Conservation (phyloP, 1,140 invertebrate genomes). For the Samia ricini region DNA sequence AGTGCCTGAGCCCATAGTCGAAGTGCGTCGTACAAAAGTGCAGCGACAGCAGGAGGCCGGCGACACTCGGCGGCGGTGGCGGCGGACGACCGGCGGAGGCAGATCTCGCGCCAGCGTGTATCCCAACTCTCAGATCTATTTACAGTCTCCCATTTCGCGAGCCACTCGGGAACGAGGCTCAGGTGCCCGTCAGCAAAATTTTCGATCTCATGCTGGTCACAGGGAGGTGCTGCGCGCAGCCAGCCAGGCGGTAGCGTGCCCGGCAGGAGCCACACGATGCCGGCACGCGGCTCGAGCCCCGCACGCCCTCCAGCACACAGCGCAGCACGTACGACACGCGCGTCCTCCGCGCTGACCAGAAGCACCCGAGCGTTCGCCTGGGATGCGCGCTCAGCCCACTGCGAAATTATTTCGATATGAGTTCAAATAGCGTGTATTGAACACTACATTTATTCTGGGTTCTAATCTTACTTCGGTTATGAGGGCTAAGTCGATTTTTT, state of each 20-base stretch:
- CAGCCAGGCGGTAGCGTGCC: constrained; percentile 11
- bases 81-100: not conserved
- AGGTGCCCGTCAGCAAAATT: constrained; percentile 14
- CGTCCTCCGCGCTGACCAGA: constrained; percentile 45
- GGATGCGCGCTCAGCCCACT: constrained; percentile 37
- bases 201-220: constrained; percentile 21
- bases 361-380: constrained; percentile 35
- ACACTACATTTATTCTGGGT: not conserved
- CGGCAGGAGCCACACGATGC: constrained; percentile 35
- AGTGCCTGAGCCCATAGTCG: constrained; percentile 44
- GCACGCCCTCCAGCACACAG: constrained; percentile 41
- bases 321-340: constrained; percentile 38
- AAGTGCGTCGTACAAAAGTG: constrained; percentile 51
- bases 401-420: not conserved
- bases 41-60: constrained; percentile 10
- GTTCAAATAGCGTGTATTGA: not conserved
- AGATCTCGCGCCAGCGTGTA: constrained; percentile 5
- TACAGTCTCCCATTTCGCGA: constrained; percentile 6
- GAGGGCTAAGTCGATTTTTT: constrained; percentile 32
- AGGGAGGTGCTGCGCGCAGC: constrained; percentile 4
- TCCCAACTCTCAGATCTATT: constrained; percentile 15
- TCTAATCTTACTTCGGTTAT: constrained; percentile 32
- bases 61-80: constrained; percentile 18
- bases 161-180: constrained; percentile 15
- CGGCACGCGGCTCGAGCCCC: constrained; percentile 20